Percentiles rank a stretch among this genome's conserved stretches.
Evolutionary conservation across 2,888 invertebrate species (phyloP).

Genomic region (Mythimna pallens): DNA sequence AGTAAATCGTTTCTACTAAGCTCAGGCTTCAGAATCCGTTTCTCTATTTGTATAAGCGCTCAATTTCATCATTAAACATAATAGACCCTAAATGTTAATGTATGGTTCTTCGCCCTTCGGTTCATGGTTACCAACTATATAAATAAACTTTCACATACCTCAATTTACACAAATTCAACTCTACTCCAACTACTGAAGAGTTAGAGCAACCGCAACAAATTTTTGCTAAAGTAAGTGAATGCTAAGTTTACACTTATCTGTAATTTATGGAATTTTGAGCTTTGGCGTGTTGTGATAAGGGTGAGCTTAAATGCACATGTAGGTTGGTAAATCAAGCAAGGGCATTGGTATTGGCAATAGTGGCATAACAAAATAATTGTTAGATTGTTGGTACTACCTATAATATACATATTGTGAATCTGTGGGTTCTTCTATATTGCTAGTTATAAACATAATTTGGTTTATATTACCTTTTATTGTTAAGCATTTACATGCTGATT

Average conservation of each 20-base stretch:
- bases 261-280: constrained; percentile 29
- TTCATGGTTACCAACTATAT: constrained; percentile 63
- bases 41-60: constrained; percentile 55
- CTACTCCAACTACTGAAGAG: constrained; percentile 5
- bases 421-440: constrained; percentile 46
- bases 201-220: constrained; percentile 7
- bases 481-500: constrained; percentile 37
- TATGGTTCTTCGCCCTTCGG: constrained; percentile 66
- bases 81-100: constrained; percentile 67
- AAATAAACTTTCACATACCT: constrained; percentile 19
- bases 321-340: constrained; percentile 59
- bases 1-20: constrained; percentile 27
- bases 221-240: constrained; percentile 40
- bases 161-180: constrained; percentile 26
- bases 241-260: constrained; percentile 36
- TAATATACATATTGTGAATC: constrained; percentile 51
- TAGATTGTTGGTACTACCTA: constrained; percentile 60
- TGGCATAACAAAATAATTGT: constrained; percentile 64
- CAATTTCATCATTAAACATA: constrained; percentile 67
- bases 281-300: neutral
- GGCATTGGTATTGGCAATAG: constrained; percentile 62
- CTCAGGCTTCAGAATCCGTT: constrained; percentile 33
- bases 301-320: neutral
- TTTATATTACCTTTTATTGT: constrained; percentile 37
- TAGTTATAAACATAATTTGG: constrained; percentile 44